phyloP scores from a whole-genome alignment of 2,888 invertebrate species.

The Pristionchus entomophagus region DNA sequence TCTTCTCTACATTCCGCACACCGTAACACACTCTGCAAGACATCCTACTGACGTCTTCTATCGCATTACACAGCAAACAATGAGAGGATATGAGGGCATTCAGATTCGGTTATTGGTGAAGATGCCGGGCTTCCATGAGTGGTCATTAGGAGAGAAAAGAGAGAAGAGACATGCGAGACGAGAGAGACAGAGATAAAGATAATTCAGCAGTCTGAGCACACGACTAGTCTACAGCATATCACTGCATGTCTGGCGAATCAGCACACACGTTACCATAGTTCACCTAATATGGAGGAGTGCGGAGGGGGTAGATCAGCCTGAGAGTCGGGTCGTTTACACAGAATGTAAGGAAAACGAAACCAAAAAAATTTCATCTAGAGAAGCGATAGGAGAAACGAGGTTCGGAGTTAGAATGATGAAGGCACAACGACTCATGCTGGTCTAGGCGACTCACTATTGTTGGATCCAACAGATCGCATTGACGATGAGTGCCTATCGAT shows the following conservation, averaged over 20 bases:
- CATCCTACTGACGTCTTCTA: neutral
- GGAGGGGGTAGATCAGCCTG: conserved; percentile 5
- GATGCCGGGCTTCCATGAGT: conserved; percentile 1
- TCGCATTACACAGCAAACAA: neutral
- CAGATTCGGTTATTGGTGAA: conserved; percentile 19
- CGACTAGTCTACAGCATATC: neutral
- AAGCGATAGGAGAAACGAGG: conserved; percentile 13
- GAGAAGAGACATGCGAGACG: neutral
- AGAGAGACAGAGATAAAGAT: neutral
- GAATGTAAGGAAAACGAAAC: neutral
- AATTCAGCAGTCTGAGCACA: neutral
- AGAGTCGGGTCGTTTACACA: neutral
- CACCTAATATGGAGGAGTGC: neutral
- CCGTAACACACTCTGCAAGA: neutral
- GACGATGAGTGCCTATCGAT: conserved; percentile 47
- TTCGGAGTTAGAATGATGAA: neutral
- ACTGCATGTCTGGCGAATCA: neutral
- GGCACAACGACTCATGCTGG: neutral
- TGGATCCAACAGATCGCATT: conserved; percentile 49
- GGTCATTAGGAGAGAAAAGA: conserved; percentile 6
- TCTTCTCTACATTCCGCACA: neutral
- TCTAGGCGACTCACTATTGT: conserved; percentile 18
- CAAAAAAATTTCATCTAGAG: neutral
- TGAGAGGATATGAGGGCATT: neutral
- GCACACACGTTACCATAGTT: conserved; percentile 14